phyloP scores from a whole-genome alignment of 2,888 invertebrate genomes.

The Neoascia interrupta region DNA sequence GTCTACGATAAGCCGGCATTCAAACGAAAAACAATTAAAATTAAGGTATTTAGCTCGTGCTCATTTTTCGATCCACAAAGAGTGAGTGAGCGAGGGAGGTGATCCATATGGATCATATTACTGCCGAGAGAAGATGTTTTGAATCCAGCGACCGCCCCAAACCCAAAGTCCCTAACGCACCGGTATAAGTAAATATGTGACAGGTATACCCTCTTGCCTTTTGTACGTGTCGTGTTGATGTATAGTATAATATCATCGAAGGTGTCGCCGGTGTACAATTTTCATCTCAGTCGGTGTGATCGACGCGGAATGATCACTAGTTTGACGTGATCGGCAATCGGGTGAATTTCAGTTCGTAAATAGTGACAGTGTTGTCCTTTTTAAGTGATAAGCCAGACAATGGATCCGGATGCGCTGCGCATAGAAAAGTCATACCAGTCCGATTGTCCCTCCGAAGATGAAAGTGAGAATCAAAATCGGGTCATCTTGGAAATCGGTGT shows the following conservation, averaged over 20 bases:
- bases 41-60: constrained; percentile 34
- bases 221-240: constrained; percentile 6
- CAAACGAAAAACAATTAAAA: constrained; percentile 54
- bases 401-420: constrained; percentile 42
- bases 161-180: constrained; percentile 42
- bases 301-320: constrained; percentile 37
- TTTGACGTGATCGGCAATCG: constrained; percentile 33
- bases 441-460: constrained; percentile 51
- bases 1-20: constrained; percentile 53
- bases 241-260: not conserved
- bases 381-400: not conserved
- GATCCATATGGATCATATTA: constrained; percentile 25
- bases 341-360: constrained; percentile 4
- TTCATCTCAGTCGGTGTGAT: constrained; percentile 48
- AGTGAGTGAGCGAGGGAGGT: constrained; percentile 31
- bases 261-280: constrained; percentile 24
- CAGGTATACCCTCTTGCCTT: constrained; percentile 37
- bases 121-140: constrained; percentile 47
- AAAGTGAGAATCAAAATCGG: constrained; percentile 45
- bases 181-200: constrained; percentile 42
- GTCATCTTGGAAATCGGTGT: constrained; percentile 59
- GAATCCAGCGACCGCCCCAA: constrained; percentile 64
- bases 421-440: constrained; percentile 42
- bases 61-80: constrained; percentile 27
- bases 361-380: constrained; percentile 7